A percentile compares a stretch with the other conserved stretches of the same genome.
Evolutionary conservation across 2,797 vertebrate genomes (phyloP).

Genomic region (Paratrypauchen microcephalus): DNA sequence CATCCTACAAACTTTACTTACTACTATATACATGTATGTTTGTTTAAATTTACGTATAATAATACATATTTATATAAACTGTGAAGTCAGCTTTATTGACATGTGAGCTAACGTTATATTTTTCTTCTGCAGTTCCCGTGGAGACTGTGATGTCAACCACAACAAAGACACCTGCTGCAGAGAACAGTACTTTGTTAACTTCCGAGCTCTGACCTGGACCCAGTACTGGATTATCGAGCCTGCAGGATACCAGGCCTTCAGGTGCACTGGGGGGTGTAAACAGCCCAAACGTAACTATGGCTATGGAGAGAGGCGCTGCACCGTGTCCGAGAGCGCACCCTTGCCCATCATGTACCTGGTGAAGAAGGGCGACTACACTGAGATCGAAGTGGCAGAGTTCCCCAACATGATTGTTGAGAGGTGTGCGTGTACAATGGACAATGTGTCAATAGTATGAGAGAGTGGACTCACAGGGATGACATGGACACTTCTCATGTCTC

Average conservation of each 20-base stretch:
- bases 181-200: constrained; percentile 82
- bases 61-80: neutral
- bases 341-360: constrained; percentile 91
- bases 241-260: constrained; percentile 83
- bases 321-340: constrained; percentile 78
- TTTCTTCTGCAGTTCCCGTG: constrained; percentile 74
- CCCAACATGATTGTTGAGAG: constrained; percentile 87
- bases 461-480: neutral
- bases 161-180: constrained; percentile 79
- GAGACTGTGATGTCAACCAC: constrained; percentile 78
- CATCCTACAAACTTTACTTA: no score
- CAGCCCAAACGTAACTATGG: constrained; percentile 70
- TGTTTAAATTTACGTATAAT: neutral
- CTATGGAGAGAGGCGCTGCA: constrained; percentile 80
- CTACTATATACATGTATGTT: no score
- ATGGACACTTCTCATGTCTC: neutral
- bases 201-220: constrained; percentile 83
- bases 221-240: constrained; percentile 89
- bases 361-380: constrained; percentile 87
- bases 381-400: constrained; percentile 90
- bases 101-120: neutral
- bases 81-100: neutral
- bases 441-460: constrained; percentile 78
- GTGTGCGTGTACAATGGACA: constrained; percentile 83
- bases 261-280: constrained; percentile 76